Evolutionary conservation across 2,113 vertebrate genomes (phyloP).

Genomic region (Vulpes ferrilata): DNA sequence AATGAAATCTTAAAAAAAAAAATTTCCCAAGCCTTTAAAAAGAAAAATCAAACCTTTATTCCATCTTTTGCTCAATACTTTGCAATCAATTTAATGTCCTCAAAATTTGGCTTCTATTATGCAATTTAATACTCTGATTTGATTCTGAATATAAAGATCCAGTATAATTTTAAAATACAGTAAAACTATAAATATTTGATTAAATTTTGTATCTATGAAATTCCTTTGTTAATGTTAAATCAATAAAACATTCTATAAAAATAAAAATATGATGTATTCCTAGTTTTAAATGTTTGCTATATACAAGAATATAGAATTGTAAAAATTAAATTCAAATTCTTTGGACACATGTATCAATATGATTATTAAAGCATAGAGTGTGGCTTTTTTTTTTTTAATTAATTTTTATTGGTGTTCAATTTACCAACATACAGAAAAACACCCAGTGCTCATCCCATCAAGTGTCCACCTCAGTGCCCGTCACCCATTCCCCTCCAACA

Average conservation of each 20-base stretch:
- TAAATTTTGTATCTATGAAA: background rate
- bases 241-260: slow-evolving; percentile 21
- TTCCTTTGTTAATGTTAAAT: background rate
- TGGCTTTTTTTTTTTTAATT: too few species aligned
- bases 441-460: too few species aligned
- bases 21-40: too few species aligned
- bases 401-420: too few species aligned
- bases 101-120: background rate
- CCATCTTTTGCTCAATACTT: slow-evolving; percentile 13
- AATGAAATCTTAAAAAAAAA: too few species aligned
- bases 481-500: too few species aligned
- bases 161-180: background rate
- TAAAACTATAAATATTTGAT: slow-evolving; percentile 30
- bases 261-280: background rate
- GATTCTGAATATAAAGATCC: background rate
- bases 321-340: slow-evolving; percentile 28
- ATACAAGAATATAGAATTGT: background rate
- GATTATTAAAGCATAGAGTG: background rate
- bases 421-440: too few species aligned
- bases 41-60: background rate
- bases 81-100: background rate
- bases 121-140: background rate
- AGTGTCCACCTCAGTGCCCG: too few species aligned
- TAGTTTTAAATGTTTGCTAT: background rate
- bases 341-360: background rate